Conservation (phyloP, 2,113 vertebrate genomes). For the Corydoras maculifer region DNA sequence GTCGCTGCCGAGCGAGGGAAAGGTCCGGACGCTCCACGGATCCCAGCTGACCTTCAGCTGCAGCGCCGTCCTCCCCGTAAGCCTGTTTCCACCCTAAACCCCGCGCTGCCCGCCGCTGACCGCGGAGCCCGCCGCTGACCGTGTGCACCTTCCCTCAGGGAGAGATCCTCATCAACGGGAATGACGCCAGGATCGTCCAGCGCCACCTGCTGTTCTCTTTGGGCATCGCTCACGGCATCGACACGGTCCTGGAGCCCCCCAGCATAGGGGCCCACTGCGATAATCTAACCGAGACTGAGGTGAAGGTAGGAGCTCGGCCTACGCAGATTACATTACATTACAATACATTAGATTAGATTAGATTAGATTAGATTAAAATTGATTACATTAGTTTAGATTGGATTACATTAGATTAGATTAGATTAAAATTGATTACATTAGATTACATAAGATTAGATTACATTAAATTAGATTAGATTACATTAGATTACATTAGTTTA, state of each 20-base stretch:
- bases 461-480: too few relatives aligned
- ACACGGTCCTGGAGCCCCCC: constrained; percentile 82
- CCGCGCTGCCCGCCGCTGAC: neutral
- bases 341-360: too few relatives aligned
- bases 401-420: too few relatives aligned
- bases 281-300: constrained; percentile 50
- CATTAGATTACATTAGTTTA: too few relatives aligned
- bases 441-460: too few relatives aligned
- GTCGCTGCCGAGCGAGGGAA: constrained; percentile 49
- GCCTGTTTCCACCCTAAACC: constrained; percentile 41
- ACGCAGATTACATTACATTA: neutral
- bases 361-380: too few relatives aligned
- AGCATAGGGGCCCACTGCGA: constrained; percentile 86
- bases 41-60: constrained; percentile 73
- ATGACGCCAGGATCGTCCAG: constrained; percentile 69
- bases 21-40: constrained; percentile 75
- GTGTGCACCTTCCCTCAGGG: constrained; percentile 64
- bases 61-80: constrained; percentile 70
- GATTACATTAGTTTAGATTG: too few relatives aligned
- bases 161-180: constrained; percentile 68
- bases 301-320: constrained; percentile 36
- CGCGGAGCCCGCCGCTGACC: neutral
- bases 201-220: constrained; percentile 74
- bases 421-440: too few relatives aligned
- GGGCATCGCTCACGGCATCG: constrained; percentile 81